phyloP scores from a whole-genome alignment of 1,140 invertebrate genomes.

The Diabrotica virgifera region DNA sequence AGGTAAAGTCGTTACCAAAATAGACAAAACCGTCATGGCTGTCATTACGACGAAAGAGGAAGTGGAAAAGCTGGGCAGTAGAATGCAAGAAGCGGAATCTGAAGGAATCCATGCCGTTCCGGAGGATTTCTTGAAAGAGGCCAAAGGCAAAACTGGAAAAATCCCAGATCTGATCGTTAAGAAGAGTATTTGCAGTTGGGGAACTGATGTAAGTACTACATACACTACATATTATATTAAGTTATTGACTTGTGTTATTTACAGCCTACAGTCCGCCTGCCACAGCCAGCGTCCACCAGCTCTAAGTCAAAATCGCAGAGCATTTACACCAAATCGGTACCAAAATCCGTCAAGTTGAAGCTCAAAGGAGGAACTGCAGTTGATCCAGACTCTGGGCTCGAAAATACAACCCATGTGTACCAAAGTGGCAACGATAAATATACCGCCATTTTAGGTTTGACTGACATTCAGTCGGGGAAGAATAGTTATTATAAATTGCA shows the following conservation, averaged over 20 bases:
- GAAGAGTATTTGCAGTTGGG: slow-evolving; percentile 78
- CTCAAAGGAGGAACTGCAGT: slow-evolving; percentile 86
- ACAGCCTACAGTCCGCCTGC: slow-evolving; percentile 57
- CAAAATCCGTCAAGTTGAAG: slow-evolving; percentile 69
- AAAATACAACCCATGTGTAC: slow-evolving; percentile 79
- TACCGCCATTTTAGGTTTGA: slow-evolving; percentile 75
- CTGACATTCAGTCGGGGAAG: slow-evolving; percentile 80
- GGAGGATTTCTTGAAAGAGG: slow-evolving; percentile 73
- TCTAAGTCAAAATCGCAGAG: slow-evolving; percentile 62
- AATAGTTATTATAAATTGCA: slow-evolving; percentile 97
- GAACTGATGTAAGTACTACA: slow-evolving; percentile 63
- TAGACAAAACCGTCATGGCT: slow-evolving; percentile 66
- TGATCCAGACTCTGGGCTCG: slow-evolving; percentile 84
- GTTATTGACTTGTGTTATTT: not conserved
- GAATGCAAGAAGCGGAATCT: slow-evolving; percentile 66
- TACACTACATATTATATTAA: not conserved
- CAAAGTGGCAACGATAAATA: slow-evolving; percentile 62
- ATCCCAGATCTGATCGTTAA: slow-evolving; percentile 64
- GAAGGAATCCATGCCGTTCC: slow-evolving; percentile 77
- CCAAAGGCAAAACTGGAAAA: slow-evolving; percentile 56
- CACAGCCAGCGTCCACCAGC: slow-evolving; percentile 48
- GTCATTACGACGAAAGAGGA: slow-evolving; percentile 72
- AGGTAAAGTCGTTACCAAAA: slow-evolving; percentile 66
- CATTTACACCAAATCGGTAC: slow-evolving; percentile 62
- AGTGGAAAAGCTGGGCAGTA: slow-evolving; percentile 62